These are phyloP conservation scores for Gallirallus australis DNA, from an alignment of 2,797 vertebrate genomes.

Conservation along the genomic window DNA sequence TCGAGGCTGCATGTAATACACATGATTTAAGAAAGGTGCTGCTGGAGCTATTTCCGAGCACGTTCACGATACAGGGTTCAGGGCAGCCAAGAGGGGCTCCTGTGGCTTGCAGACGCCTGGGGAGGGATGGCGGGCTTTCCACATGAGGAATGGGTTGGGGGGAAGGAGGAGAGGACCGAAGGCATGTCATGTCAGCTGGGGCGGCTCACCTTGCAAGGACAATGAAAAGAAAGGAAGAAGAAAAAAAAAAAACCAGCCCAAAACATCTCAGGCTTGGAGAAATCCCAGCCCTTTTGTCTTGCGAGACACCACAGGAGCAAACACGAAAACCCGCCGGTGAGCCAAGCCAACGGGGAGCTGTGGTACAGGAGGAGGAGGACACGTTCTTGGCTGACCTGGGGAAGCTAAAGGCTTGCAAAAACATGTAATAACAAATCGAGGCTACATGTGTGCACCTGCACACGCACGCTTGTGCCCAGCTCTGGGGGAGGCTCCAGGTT, in stretches of 20 bases:
- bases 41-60: slow-evolving; percentile 32
- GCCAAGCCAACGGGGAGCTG: slow-evolving; percentile 48
- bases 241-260: neutral
- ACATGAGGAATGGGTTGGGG: neutral
- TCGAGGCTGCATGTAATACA: slow-evolving; percentile 42
- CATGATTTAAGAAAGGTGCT: slow-evolving; percentile 72
- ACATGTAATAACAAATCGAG: rapidly evolving
- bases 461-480: rapidly evolving
- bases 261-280: neutral
- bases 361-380: slow-evolving; percentile 47
- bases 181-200: neutral
- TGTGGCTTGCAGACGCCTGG: neutral
- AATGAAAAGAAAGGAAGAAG: neutral
- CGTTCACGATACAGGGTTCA: neutral
- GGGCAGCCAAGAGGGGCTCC: slow-evolving; percentile 10
- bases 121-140: neutral
- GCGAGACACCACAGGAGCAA: slow-evolving; percentile 34
- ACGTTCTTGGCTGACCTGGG: slow-evolving; percentile 25
- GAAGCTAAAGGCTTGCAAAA: neutral
- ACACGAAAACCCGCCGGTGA: slow-evolving; percentile 14
- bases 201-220: slow-evolving; percentile 2
- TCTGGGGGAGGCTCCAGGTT: neutral
- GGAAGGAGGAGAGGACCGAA: neutral
- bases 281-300: slow-evolving; percentile 21
- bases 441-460: neutral